These are phyloP conservation scores for Protosalanx chinensis DNA, from an alignment of 2,797 vertebrate species.

Conservation along the genomic window DNA sequence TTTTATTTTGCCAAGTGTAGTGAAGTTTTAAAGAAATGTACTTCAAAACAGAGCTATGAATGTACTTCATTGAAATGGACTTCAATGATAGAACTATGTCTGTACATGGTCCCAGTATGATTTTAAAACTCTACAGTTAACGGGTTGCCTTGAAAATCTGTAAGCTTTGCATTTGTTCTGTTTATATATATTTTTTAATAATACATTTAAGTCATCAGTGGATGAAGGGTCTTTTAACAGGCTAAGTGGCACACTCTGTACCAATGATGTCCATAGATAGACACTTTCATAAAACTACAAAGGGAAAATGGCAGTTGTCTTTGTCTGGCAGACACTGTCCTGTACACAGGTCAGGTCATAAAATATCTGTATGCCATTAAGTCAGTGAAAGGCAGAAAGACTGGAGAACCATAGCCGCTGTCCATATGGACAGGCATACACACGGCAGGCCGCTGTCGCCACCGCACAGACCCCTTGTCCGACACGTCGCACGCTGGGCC, in stretches of 20 bases:
- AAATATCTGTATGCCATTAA: conserved; percentile 1
- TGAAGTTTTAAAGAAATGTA: no score
- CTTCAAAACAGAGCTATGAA: no score
- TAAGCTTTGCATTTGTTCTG: no score
- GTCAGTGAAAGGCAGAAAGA: not conserved
- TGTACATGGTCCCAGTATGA: not conserved
- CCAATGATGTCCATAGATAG: not conserved
- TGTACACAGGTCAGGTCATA: not conserved
- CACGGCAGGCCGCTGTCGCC: conserved; percentile 43
- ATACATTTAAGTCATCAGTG: not conserved
- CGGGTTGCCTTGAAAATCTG: not conserved
- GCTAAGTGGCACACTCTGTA: not conserved
- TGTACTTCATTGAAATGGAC: no score
- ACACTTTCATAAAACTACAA: not conserved
- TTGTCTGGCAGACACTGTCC: not conserved
- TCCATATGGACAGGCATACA: conserved; percentile 30
- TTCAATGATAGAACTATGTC: not conserved
- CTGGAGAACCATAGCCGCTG: conserved; percentile 4
- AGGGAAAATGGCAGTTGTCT: conserved; percentile 3
- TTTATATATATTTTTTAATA: not conserved
- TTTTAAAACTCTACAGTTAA: not conserved
- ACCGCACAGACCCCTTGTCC: conserved; percentile 48
- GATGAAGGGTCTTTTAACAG: not conserved
- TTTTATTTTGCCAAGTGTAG: no score
- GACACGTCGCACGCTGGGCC: conserved; percentile 67